Conservation (phyloP, 2,113 vertebrate species). For the Microcebus griseorufus region DNA sequence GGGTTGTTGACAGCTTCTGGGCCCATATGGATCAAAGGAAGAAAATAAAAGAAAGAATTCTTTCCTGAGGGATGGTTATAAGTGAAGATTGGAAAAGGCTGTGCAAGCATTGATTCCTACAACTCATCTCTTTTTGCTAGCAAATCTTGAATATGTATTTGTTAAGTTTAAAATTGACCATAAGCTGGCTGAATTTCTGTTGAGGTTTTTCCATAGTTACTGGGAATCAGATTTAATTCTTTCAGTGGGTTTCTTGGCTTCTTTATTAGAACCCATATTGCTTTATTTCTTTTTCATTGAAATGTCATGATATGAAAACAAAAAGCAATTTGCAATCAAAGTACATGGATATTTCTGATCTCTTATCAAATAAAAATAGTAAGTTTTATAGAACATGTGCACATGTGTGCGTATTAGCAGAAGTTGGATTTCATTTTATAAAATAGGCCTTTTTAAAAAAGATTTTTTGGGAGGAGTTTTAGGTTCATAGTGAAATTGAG, state of each 20-base stretch:
- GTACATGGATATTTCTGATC: not conserved
- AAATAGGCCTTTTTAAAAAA: not conserved
- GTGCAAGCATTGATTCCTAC: conserved; percentile 42
- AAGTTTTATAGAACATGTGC: not conserved
- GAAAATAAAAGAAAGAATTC: conserved; percentile 74
- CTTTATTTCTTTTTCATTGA: conserved; percentile 60
- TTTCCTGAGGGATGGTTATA: conserved; percentile 75
- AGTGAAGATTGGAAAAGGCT: conserved; percentile 27
- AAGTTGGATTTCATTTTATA: not conserved
- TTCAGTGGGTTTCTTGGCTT: conserved; percentile 52
- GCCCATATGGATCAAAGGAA: conserved; percentile 62
- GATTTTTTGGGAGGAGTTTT: not conserved
- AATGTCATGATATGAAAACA: conserved; percentile 39
- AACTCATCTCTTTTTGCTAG: conserved; percentile 73
- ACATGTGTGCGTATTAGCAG: not conserved
- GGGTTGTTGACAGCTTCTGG: conserved; percentile 76
- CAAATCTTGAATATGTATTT: conserved; percentile 72
- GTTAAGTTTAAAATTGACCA: conserved; percentile 76
- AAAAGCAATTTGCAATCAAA: not conserved
- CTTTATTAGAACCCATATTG: conserved; percentile 35
- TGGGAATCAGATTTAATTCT: conserved; percentile 57
- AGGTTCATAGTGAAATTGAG: not conserved
- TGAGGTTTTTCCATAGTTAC: conserved; percentile 24
- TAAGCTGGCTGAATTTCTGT: conserved; percentile 70
- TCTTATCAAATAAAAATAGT: not conserved